Evolutionary conservation across 2,113 vertebrate genomes (phyloP).

Genomic region (Cyanoderma ruficeps): DNA sequence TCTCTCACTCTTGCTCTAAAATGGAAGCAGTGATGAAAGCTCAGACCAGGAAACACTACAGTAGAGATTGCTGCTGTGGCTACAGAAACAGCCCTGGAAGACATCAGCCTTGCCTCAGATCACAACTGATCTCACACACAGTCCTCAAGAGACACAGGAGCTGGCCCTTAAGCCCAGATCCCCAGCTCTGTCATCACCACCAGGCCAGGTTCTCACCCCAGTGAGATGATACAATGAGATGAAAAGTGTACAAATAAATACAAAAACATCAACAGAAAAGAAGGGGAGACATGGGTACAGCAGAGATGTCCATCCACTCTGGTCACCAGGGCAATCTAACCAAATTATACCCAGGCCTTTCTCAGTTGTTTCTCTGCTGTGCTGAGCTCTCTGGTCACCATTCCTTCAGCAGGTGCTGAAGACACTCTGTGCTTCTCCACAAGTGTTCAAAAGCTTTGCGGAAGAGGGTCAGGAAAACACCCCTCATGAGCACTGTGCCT

Average conservation of each 20-base stretch:
- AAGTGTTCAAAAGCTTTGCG: background rate
- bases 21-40: background rate
- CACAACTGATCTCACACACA: background rate
- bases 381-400: rapidly evolving
- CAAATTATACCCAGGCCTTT: background rate
- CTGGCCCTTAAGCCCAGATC: background rate
- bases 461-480: background rate
- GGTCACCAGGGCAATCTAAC: background rate
- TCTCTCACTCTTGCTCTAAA: background rate
- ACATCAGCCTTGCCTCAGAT: background rate
- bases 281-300: background rate
- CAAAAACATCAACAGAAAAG: background rate
- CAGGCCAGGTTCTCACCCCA: background rate
- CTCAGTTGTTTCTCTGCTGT: background rate
- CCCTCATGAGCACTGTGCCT: background rate
- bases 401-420: background rate
- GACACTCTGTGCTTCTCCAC: background rate
- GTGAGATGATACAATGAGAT: background rate
- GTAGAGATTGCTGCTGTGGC: background rate
- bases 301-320: background rate
- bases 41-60: background rate
- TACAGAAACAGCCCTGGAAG: background rate
- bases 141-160: background rate
- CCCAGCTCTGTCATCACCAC: background rate
- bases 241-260: background rate